Conservation (phyloP, 1,140 invertebrate genomes). For the Tenebrio molitor region DNA sequence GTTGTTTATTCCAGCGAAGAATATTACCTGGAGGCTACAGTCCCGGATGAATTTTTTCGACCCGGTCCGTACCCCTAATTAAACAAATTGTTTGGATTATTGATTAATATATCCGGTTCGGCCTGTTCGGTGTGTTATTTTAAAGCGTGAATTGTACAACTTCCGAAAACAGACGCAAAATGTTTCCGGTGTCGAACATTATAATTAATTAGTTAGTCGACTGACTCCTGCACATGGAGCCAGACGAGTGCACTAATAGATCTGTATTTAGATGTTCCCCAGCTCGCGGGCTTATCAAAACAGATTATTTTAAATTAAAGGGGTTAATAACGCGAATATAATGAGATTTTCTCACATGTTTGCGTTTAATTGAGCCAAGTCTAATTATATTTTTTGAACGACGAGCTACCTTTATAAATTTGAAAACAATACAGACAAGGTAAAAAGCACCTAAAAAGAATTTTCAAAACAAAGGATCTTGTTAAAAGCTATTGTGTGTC, state of each 20-base stretch:
- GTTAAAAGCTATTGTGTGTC: slow-evolving; percentile 37
- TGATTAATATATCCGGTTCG: slow-evolving; percentile 30
- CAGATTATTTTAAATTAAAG: too few species aligned
- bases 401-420: slow-evolving; percentile 18
- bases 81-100: slow-evolving; percentile 26
- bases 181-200: slow-evolving; percentile 32
- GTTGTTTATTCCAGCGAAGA: too few species aligned
- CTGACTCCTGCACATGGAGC: not conserved
- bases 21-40: too few species aligned
- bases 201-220: slow-evolving; percentile 16
- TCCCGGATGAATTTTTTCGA: slow-evolving; percentile 30
- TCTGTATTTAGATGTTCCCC: not conserved
- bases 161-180: slow-evolving; percentile 30
- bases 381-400: slow-evolving; percentile 28
- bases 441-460: slow-evolving; percentile 35
- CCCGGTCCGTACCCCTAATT: not conserved
- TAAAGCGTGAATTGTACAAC: slow-evolving; percentile 22
- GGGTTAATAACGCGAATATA: not conserved
- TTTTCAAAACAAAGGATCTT: slow-evolving; percentile 35
- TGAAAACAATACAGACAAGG: slow-evolving; percentile 20
- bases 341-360: too few species aligned
- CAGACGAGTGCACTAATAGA: slow-evolving; percentile 2
- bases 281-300: not conserved
- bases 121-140: slow-evolving; percentile 9
- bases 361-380: not conserved